Evolutionary conservation across 2,797 vertebrate genomes (phyloP).

Genomic region (Anas acuta): DNA sequence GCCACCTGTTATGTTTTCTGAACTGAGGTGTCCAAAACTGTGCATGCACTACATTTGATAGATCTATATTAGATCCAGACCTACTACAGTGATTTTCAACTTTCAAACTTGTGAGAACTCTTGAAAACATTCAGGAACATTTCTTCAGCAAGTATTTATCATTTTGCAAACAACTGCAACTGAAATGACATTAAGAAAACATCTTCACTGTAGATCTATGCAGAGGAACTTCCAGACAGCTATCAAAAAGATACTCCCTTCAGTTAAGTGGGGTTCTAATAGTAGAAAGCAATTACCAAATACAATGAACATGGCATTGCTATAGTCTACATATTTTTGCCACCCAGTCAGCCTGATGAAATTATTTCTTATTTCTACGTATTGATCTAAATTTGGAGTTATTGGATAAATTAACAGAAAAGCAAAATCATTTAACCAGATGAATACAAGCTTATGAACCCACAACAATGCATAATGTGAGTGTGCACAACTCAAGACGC

Average conservation of each 20-base stretch:
- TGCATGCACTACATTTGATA: neutral
- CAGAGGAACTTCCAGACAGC: neutral
- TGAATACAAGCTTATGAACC: neutral
- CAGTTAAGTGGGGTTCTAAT: neutral
- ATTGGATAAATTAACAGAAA: neutral
- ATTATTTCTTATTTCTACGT: neutral
- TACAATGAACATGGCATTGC: fast-evolving
- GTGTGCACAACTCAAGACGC: fast-evolving
- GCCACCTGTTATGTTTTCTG: neutral
- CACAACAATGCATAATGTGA: neutral
- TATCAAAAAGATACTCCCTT: neutral
- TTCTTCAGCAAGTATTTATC: neutral
- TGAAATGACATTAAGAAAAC: neutral
- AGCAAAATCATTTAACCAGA: neutral
- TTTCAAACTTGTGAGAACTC: neutral
- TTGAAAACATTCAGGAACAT: neutral
- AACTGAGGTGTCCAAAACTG: neutral
- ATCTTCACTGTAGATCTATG: neutral
- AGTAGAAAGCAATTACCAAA: neutral
- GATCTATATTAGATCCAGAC: neutral
- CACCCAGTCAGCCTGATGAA: neutral
- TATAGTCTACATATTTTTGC: neutral
- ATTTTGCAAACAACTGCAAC: neutral
- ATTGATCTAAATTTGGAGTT: neutral
- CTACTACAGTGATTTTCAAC: neutral